Evolutionary conservation across 2,113 vertebrate species (phyloP).

Genomic region (Ia io): DNA sequence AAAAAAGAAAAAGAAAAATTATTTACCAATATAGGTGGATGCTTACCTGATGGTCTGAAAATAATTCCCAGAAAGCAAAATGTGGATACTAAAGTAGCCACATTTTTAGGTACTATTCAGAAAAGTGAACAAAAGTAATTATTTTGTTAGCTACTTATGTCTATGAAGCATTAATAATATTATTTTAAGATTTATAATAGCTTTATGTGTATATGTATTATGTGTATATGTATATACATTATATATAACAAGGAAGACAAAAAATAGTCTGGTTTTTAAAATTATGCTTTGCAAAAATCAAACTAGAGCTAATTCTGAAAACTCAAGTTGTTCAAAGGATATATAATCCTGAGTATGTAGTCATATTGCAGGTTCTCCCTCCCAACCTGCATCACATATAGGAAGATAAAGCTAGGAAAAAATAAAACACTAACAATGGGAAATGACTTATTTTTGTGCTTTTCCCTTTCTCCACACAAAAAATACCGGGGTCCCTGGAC

Average conservation of each 20-base stretch:
- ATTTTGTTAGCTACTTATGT: neutral
- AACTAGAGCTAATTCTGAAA: neutral
- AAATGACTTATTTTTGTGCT: neutral
- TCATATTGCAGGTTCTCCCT: neutral
- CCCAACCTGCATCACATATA: neutral
- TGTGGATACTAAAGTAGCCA: neutral
- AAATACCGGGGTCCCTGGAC: neutral
- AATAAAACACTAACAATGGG: neutral
- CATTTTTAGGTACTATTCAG: neutral
- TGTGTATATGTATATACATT: neutral
- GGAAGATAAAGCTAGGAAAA: neutral
- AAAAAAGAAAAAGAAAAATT: neutral
- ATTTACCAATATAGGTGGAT: neutral
- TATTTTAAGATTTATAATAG: neutral
- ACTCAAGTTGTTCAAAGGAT: neutral
- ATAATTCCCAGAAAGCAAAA: slow-evolving; percentile 19
- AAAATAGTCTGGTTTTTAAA: neutral
- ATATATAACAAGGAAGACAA: neutral
- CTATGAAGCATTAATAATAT: slow-evolving; percentile 1
- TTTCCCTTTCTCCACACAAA: neutral
- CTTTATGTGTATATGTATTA: neutral
- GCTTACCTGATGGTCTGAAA: neutral
- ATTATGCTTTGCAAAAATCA: neutral
- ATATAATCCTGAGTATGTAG: neutral
- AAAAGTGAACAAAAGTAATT: neutral